Conservation (phyloP, 2,888 invertebrate species). For the Aphrophora alni region DNA sequence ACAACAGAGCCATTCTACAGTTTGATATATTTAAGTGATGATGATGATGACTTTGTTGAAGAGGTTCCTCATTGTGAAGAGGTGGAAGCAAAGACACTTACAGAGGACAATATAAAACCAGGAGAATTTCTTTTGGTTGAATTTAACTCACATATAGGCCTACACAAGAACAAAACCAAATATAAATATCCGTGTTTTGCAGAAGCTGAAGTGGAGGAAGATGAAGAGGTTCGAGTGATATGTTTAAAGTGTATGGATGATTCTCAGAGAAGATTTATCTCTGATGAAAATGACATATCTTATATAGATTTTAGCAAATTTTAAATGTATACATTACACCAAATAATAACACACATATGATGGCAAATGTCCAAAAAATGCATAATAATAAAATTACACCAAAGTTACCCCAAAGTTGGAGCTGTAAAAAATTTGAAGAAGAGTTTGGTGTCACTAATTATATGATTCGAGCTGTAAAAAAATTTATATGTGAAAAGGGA, state of each 20-base stretch:
- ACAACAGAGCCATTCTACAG: background rate
- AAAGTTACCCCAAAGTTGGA: too few species aligned
- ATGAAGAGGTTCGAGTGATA: background rate
- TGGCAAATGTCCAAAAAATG: too few species aligned
- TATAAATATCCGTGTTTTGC: constrained; percentile 16
- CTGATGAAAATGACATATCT: constrained; percentile 9
- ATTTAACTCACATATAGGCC: background rate
- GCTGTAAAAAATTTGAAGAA: too few species aligned
- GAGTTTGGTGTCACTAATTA: too few species aligned
- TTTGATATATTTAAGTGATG: background rate
- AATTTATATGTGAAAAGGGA: too few species aligned
- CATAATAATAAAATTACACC: too few species aligned
- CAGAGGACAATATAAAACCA: constrained; percentile 23
- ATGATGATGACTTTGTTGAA: too few species aligned
- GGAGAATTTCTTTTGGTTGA: constrained; percentile 10
- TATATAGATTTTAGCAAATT: constrained; percentile 13
- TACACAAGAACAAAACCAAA: constrained; percentile 19
- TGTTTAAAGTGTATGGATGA: constrained; percentile 18
- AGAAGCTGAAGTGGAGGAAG: background rate
- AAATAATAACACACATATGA: too few species aligned
- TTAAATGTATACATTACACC: background rate
- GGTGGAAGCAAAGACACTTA: constrained; percentile 20
- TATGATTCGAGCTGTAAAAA: too few species aligned
- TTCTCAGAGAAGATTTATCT: constrained; percentile 10
- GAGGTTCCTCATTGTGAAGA: constrained; percentile 18